Conservation (phyloP, 2,797 vertebrate species). For the Emydoidea blandingii region DNA sequence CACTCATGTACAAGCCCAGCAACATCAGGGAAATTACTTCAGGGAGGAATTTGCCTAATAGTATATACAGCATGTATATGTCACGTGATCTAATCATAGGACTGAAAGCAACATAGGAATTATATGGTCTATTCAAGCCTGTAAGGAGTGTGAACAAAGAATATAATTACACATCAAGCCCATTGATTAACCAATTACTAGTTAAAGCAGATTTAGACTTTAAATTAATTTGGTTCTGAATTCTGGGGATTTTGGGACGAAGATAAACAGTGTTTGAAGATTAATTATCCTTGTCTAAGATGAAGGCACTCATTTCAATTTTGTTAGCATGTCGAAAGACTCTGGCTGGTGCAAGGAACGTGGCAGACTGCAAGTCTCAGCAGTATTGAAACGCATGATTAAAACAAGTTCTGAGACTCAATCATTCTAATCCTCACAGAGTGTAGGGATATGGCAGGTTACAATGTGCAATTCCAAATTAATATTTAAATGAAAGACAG, state of each 20-base stretch:
- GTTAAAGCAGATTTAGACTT: constrained; percentile 84
- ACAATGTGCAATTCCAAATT: constrained; percentile 68
- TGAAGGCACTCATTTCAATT: constrained; percentile 80
- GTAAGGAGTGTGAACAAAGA: constrained; percentile 80
- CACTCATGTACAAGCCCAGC: background rate
- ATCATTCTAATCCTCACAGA: constrained; percentile 70
- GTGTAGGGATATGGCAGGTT: constrained; percentile 29
- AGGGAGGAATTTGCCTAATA: constrained; percentile 50
- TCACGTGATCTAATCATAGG: constrained; percentile 80
- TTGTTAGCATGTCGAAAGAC: constrained; percentile 62
- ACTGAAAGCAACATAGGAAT: constrained; percentile 81
- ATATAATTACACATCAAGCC: constrained; percentile 82
- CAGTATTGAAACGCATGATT: constrained; percentile 63
- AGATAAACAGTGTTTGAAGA: constrained; percentile 86
- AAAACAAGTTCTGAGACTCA: constrained; percentile 66
- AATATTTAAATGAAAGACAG: constrained; percentile 72
- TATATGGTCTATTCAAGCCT: constrained; percentile 83
- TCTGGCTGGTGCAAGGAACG: constrained; percentile 47
- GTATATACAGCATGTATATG: constrained; percentile 64
- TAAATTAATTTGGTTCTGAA: constrained; percentile 84
- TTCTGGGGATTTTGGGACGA: constrained; percentile 77
- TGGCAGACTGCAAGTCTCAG: constrained; percentile 65
- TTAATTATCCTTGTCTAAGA: constrained; percentile 83
- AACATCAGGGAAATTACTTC: constrained; percentile 49
- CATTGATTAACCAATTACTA: constrained; percentile 85